Percentiles rank a stretch among this genome's conserved stretches.
Evolutionary conservation across 2,113 vertebrate genomes (phyloP).

Genomic region (Mastomys coucha): DNA sequence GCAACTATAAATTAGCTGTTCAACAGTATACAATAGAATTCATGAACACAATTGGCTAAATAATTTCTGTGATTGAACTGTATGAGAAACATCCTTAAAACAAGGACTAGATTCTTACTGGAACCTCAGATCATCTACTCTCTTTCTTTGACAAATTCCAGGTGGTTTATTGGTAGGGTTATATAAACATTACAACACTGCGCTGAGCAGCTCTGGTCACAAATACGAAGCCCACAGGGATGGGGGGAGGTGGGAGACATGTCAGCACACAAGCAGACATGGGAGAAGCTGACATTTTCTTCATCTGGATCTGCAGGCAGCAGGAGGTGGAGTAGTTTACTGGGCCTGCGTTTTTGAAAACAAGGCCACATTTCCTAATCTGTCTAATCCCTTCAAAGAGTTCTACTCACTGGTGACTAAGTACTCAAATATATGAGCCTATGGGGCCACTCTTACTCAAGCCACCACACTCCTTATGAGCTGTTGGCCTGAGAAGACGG

Average conservation of each 20-base stretch:
- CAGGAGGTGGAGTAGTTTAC: not conserved
- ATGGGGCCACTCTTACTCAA: not conserved
- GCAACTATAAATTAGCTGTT: conserved; percentile 74
- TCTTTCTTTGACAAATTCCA: not conserved
- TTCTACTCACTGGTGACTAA: not conserved
- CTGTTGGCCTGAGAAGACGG: not conserved
- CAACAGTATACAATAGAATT: conserved; percentile 60
- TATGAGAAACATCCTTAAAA: not conserved
- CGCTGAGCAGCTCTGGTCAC: not conserved
- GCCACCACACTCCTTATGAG: not conserved
- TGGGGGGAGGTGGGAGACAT: not conserved
- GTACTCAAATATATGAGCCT: not conserved
- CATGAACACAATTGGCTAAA: conserved; percentile 63
- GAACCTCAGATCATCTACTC: not conserved
- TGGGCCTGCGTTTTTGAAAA: not conserved
- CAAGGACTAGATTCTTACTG: not conserved
- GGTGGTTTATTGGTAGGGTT: not conserved
- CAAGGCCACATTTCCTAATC: not conserved
- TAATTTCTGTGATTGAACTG: conserved; percentile 9
- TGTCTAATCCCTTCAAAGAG: not conserved
- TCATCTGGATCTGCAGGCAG: not conserved
- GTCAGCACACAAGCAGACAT: not conserved
- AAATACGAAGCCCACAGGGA: not conserved
- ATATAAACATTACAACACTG: not conserved
- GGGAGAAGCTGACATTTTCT: not conserved